Evolutionary conservation across 2,888 invertebrate species (phyloP).

Genomic region (Acleris laterana): DNA sequence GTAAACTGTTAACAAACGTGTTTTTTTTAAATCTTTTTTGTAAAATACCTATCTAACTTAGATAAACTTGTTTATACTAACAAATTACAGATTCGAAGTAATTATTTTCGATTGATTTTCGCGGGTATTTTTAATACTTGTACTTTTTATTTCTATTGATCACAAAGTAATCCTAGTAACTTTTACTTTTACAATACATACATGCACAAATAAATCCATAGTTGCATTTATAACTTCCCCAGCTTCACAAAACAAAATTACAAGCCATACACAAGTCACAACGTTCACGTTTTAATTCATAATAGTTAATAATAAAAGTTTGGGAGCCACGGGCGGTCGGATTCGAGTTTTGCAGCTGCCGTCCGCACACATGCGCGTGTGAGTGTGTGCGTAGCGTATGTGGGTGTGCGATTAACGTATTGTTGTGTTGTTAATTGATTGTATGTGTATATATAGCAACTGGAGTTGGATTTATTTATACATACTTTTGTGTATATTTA

Average conservation of each 20-base stretch:
- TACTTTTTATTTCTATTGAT: not conserved
- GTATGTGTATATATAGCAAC: conserved; percentile 17
- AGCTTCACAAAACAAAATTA: not conserved
- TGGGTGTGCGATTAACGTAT: conserved; percentile 43
- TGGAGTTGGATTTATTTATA: conserved; percentile 12
- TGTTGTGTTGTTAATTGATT: conserved; percentile 44
- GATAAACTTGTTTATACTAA: no score
- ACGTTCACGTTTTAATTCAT: conserved; percentile 28
- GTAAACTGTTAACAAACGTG: no score
- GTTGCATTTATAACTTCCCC: not conserved
- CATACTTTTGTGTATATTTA: not conserved
- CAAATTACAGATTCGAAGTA: no score
- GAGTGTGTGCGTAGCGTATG: conserved; percentile 46
- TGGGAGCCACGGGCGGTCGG: conserved; percentile 65
- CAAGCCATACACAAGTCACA: conserved; percentile 17
- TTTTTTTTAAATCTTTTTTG: no score
- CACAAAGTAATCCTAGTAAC: not conserved
- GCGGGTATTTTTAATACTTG: no score
- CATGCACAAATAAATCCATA: not conserved
- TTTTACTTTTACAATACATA: no score
- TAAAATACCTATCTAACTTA: no score
- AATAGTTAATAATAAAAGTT: conserved; percentile 61
- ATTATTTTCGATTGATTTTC: no score
- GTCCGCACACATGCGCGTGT: conserved; percentile 59
- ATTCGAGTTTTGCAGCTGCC: conserved; percentile 81